Evolutionary conservation across 2,797 vertebrate species (phyloP).

Genomic region (Schizothorax lantsangensis): DNA sequence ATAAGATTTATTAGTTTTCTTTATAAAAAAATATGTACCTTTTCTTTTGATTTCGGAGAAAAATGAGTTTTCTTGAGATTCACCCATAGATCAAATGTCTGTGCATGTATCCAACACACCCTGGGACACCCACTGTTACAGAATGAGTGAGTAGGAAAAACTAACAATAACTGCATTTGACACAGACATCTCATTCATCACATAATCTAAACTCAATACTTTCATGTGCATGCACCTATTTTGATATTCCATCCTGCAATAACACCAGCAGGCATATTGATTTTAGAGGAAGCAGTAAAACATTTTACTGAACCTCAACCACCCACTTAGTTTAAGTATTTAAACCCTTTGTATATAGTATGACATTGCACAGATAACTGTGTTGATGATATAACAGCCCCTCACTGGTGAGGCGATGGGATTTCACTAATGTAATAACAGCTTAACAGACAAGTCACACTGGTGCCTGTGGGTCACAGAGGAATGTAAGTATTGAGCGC

Average conservation of each 20-base stretch:
- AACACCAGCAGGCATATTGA: background rate
- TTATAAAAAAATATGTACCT: background rate
- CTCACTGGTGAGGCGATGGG: background rate
- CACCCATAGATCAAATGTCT: background rate
- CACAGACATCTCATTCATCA: background rate
- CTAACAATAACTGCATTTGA: slow-evolving; percentile 3
- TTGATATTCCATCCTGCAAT: slow-evolving; percentile 7
- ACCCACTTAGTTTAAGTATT: slow-evolving; percentile 16
- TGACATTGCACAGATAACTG: slow-evolving; percentile 9
- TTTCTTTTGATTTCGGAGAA: background rate
- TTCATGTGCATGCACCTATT: background rate
- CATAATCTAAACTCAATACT: background rate
- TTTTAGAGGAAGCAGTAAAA: slow-evolving; percentile 20
- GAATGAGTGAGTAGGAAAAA: background rate
- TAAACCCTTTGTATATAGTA: slow-evolving; percentile 4
- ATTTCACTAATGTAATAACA: slow-evolving; percentile 21
- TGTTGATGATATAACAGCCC: slow-evolving; percentile 6
- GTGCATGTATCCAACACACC: slow-evolving; percentile 8
- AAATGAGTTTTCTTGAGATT: slow-evolving; percentile 4
- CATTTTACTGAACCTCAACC: background rate
- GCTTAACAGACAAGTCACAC: slow-evolving; percentile 33
- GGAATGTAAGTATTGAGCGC: slow-evolving; percentile 5
- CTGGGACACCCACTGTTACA: background rate
- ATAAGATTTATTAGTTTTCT: background rate
- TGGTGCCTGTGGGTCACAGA: slow-evolving; percentile 29